These are phyloP conservation scores for Phylloscopus trochiloides DNA, from an alignment of 2,113 vertebrate species.

Conservation along the genomic window DNA sequence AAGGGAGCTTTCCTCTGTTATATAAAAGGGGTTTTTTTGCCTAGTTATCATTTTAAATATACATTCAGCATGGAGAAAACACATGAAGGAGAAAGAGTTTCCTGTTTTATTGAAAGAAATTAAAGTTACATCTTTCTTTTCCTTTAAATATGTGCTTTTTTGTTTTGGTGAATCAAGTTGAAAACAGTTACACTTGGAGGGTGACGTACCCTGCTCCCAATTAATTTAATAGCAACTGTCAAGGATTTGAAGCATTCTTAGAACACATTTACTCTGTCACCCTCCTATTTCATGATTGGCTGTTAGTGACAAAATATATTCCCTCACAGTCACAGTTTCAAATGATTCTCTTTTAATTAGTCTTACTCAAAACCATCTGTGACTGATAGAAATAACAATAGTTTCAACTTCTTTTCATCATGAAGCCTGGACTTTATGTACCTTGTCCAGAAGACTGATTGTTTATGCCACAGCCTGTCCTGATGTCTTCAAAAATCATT, in stretches of 20 bases:
- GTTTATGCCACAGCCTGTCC: background rate
- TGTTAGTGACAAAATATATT: background rate
- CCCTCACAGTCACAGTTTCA: background rate
- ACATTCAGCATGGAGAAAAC: background rate
- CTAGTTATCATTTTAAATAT: background rate
- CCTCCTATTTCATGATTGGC: background rate
- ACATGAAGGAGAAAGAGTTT: background rate
- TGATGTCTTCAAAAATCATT: background rate
- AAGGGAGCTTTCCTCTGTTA: background rate
- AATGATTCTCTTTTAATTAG: background rate
- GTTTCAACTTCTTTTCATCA: constrained; percentile 5
- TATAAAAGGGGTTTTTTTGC: background rate
- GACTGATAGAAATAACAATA: background rate
- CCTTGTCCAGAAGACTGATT: background rate
- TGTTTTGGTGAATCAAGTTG: background rate
- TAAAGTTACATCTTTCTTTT: background rate
- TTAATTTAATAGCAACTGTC: background rate
- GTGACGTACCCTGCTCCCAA: background rate
- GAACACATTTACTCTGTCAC: background rate
- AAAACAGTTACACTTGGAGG: background rate
- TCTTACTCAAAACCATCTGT: background rate
- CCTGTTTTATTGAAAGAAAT: background rate
- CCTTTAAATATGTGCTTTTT: background rate
- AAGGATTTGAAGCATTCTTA: background rate
- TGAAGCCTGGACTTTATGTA: background rate